Evolutionary conservation across 2,113 vertebrate species (phyloP).

Genomic region (Poeciliopsis prolifica): DNA sequence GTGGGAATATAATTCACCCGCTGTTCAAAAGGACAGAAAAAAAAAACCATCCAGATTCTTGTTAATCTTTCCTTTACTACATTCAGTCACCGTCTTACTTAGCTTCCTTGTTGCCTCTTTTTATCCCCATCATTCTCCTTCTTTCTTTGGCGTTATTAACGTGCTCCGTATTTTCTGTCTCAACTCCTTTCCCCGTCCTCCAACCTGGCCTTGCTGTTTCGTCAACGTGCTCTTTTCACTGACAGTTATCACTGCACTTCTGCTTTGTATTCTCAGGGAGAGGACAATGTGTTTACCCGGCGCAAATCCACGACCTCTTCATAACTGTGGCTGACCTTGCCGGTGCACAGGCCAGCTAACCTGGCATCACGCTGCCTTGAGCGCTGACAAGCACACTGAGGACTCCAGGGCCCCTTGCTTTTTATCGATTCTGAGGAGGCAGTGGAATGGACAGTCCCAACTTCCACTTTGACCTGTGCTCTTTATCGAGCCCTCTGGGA

Average conservation of each 20-base stretch:
- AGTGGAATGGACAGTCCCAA: conserved; percentile 38
- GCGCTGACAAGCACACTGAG: conserved; percentile 61
- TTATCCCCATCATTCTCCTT: not conserved
- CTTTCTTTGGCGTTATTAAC: conserved; percentile 45
- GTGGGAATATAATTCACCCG: not conserved
- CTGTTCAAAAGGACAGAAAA: conserved; percentile 7
- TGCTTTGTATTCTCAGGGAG: conserved; percentile 71
- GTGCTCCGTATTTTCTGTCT: conserved; percentile 35
- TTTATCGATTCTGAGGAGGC: conserved; percentile 74
- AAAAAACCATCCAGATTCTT: not conserved
- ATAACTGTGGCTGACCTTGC: conserved; percentile 69
- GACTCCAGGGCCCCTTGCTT: conserved; percentile 39
- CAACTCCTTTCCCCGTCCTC: conserved; percentile 27
- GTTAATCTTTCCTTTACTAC: too few species aligned
- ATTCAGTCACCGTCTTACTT: not conserved
- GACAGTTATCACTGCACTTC: conserved; percentile 42
- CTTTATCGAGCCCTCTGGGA: conserved; percentile 60
- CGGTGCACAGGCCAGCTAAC: conserved; percentile 33
- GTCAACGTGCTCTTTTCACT: conserved; percentile 54
- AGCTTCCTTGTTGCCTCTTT: conserved; percentile 15
- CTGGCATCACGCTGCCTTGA: conserved; percentile 43
- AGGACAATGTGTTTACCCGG: conserved; percentile 66
- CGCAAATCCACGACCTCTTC: conserved; percentile 66
- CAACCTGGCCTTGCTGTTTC: conserved; percentile 49
- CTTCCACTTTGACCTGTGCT: conserved; percentile 65